These are phyloP conservation scores for Paguma larvata DNA, from an alignment of 2,797 vertebrate genomes.

Conservation along the genomic window DNA sequence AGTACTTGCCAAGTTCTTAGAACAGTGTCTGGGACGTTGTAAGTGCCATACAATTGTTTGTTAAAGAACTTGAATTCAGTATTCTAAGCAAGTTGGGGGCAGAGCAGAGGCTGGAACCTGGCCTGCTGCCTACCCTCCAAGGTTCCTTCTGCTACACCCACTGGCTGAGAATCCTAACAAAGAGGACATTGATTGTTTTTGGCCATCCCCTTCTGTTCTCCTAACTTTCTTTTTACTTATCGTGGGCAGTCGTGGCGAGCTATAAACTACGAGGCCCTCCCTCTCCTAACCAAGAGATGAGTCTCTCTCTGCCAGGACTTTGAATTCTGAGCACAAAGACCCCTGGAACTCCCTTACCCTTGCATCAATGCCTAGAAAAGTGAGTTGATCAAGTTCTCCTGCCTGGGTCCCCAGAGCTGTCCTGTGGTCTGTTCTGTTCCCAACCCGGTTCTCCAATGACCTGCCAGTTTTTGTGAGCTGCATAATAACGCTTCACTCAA, in stretches of 20 bases:
- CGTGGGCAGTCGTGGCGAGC: neutral
- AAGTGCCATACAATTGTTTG: neutral
- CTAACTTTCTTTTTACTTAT: neutral
- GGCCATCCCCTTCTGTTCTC: neutral
- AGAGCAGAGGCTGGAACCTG: neutral
- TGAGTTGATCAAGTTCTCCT: neutral
- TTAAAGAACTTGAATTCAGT: neutral
- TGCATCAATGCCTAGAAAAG: neutral
- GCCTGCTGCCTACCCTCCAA: neutral
- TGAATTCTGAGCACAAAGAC: neutral
- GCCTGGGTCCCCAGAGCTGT: neutral
- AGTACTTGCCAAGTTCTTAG: slow-evolving; percentile 17
- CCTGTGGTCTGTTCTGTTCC: neutral
- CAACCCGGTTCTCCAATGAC: neutral
- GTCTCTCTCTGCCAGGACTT: neutral
- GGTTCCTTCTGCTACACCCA: neutral
- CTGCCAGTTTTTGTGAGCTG: neutral
- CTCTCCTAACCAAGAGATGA: neutral
- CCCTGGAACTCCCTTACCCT: neutral
- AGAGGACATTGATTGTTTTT: neutral
- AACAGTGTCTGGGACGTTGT: neutral
- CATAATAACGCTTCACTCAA: neutral
- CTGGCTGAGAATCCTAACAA: neutral
- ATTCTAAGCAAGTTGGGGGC: neutral
- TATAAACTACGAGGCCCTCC: neutral